Evolutionary conservation across 2,888 invertebrate genomes (phyloP).

Genomic region (Troides aeacus): DNA sequence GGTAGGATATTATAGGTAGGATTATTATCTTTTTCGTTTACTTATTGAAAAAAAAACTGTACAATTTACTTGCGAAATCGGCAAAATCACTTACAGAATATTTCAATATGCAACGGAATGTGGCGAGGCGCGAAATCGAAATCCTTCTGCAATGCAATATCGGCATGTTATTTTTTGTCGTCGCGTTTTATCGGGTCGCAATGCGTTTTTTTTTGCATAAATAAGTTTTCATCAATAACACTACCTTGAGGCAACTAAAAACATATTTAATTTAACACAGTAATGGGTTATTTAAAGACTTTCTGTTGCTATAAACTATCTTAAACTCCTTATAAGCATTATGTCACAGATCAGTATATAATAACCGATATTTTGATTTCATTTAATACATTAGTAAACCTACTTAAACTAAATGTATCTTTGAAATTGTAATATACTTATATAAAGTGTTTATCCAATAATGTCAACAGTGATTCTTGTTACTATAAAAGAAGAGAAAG

Average conservation of each 20-base stretch:
- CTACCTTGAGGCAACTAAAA: neutral
- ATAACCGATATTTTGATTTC: too few relatives aligned
- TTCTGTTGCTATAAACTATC: neutral
- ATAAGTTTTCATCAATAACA: conserved; percentile 16
- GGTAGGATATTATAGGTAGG: too few relatives aligned
- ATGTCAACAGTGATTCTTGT: neutral
- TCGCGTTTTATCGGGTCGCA: conserved; percentile 19
- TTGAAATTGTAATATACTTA: too few relatives aligned
- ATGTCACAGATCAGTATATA: too few relatives aligned
- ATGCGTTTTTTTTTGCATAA: conserved; percentile 16
- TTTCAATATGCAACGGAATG: conserved; percentile 71
- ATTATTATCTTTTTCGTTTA: too few relatives aligned
- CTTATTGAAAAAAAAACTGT: neutral
- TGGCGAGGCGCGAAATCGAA: conserved; percentile 72
- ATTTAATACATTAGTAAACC: too few relatives aligned
- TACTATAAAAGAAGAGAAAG: neutral
- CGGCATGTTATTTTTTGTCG: conserved; percentile 37
- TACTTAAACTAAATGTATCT: too few relatives aligned
- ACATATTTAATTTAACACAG: neutral
- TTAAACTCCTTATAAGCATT: too few relatives aligned
- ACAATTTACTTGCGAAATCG: conserved; percentile 6
- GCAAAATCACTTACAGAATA: conserved; percentile 47
- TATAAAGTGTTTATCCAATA: neutral
- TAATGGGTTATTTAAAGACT: neutral
- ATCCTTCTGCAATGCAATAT: conserved; percentile 56